phyloP scores from a whole-genome alignment of 2,888 invertebrate species.

The Hypercompe scribonia region DNA sequence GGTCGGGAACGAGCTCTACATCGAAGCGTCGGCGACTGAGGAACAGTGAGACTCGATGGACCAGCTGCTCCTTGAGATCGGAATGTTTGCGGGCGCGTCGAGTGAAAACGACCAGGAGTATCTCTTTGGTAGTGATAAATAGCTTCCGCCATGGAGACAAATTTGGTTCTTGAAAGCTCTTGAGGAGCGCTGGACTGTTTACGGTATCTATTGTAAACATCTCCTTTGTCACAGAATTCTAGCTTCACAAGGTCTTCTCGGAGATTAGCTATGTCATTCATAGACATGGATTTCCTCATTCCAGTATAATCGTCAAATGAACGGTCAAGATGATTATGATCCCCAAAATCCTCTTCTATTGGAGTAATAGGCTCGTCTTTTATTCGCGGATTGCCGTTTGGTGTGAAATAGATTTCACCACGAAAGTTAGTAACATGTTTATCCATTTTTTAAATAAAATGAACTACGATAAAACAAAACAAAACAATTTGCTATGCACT shows the following conservation, averaged over 20 bases:
- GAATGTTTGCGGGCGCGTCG: slow-evolving; percentile 65
- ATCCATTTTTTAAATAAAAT: slow-evolving; percentile 60
- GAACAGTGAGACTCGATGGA: slow-evolving; percentile 73
- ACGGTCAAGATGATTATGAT: slow-evolving; percentile 65
- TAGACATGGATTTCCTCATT: slow-evolving; percentile 77
- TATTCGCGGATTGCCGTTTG: slow-evolving; percentile 61
- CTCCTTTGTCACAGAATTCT: slow-evolving; percentile 57
- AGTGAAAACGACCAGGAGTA: slow-evolving; percentile 87
- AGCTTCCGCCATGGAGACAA: slow-evolving; percentile 87
- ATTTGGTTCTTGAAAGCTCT: slow-evolving; percentile 76
- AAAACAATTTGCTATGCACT: slow-evolving; percentile 38
- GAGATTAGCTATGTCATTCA: slow-evolving; percentile 72
- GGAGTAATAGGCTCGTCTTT: slow-evolving; percentile 78
- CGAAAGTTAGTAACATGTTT: slow-evolving; percentile 76
- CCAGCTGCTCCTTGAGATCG: slow-evolving; percentile 58
- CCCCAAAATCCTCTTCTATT: slow-evolving; percentile 72
- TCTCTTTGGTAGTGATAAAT: slow-evolving; percentile 85
- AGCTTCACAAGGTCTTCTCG: slow-evolving; percentile 61
- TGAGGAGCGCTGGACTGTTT: slow-evolving; percentile 59
- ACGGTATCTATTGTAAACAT: slow-evolving; percentile 59
- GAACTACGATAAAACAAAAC: slow-evolving; percentile 38
- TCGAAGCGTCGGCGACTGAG: slow-evolving; percentile 84
- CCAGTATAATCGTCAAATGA: slow-evolving; percentile 61
- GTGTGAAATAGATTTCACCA: slow-evolving; percentile 71
- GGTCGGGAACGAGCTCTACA: slow-evolving; percentile 86